phyloP scores from a whole-genome alignment of 2,888 invertebrate species.

The Drosophila koepferae region DNA sequence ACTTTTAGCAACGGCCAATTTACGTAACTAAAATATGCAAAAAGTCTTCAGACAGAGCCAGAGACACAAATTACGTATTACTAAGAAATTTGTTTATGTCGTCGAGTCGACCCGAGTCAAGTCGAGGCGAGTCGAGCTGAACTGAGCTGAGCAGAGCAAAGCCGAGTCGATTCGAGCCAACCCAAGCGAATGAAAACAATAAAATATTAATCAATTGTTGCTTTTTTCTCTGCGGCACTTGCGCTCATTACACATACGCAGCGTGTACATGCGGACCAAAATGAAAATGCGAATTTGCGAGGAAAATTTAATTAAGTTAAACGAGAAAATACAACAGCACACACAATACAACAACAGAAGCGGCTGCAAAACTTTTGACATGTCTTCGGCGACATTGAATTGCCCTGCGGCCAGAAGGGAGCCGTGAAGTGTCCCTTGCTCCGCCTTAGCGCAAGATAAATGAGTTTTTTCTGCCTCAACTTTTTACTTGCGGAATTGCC shows the following conservation, averaged over 20 bases:
- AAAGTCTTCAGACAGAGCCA: conserved; percentile 23
- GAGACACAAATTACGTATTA: conserved; percentile 48
- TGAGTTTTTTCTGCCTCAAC: conserved; percentile 59
- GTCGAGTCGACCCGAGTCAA: background rate
- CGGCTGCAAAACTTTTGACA: conserved; percentile 64
- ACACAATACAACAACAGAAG: conserved; percentile 12
- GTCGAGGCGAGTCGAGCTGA: background rate
- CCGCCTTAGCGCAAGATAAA: conserved; percentile 50
- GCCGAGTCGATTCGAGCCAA: background rate
- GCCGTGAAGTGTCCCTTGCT: conserved; percentile 11
- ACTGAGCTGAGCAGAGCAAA: background rate
- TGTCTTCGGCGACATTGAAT: conserved; percentile 65
- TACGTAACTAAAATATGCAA: conserved; percentile 55
- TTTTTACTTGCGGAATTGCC: conserved; percentile 64
- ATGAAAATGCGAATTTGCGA: conserved; percentile 59
- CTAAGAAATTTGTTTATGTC: conserved; percentile 36
- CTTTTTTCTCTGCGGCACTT: conserved; percentile 27
- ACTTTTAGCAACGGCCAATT: conserved; percentile 24
- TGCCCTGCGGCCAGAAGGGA: conserved; percentile 53
- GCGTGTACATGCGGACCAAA: conserved; percentile 19
- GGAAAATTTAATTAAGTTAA: conserved; percentile 78
- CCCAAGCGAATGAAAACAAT: conserved; percentile 54
- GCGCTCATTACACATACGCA: conserved; percentile 41
- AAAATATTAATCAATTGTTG: conserved; percentile 77
- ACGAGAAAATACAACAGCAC: conserved; percentile 57